Evolutionary conservation across 1,140 invertebrate species (phyloP), one percentile per base, ranked within the genome.

Genomic region (Pachypeltis micranthus): DNA sequence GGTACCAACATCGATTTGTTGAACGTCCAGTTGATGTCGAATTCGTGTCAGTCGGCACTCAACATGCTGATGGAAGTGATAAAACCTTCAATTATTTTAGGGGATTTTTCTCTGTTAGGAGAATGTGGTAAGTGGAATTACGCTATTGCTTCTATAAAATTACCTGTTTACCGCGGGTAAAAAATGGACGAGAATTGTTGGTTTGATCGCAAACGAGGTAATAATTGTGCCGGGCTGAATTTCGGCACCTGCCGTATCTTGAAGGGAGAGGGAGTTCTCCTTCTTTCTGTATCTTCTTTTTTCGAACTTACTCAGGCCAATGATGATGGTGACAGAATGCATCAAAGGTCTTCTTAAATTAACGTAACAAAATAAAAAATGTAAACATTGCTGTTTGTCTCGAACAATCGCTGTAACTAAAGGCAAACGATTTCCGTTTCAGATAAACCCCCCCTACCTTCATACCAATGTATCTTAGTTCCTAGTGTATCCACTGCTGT

Each of bases 101-200:
- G 65, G 26, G 65, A 66, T 60, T 54, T 66, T 31, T 61, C 65
- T 7, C 21, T 44, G n/a, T 29, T 63, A n/a, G 51, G 47, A n/a
- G 59, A 65, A 25, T 57, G 21, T 62, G 61, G 61, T 62, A 54
- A 27, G n/a, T 61, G 16, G 21, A 29, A 39, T n/a, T 10, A 10
- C n/a, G 34, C 10, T 39, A n/a, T 10, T 10, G 10, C 34, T 39
- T n/a, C 10, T 10, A n/a, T 56, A 1, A 56, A 24, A 26, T 1
- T 56, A 26, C n/a, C 54, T 26, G 54, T n/a, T 59, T 59, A 19
- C 39, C 25, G 14, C 57, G n/a, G 27, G 57, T 31, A 59, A 27
- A 59, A 59, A 59, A 14, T 31, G 16, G 29, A 59, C n/a, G n/a
- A n/a, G n/a, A n/a, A n/a, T n/a, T n/a, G n/a, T n/a, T n/a, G n/a